Evolutionary conservation across 35 echinoderm and acorn worm genomes (phyloP), one percentile per base, ranked within the genome.

Genomic region (Strongylocentrotus purpuratus): DNA sequence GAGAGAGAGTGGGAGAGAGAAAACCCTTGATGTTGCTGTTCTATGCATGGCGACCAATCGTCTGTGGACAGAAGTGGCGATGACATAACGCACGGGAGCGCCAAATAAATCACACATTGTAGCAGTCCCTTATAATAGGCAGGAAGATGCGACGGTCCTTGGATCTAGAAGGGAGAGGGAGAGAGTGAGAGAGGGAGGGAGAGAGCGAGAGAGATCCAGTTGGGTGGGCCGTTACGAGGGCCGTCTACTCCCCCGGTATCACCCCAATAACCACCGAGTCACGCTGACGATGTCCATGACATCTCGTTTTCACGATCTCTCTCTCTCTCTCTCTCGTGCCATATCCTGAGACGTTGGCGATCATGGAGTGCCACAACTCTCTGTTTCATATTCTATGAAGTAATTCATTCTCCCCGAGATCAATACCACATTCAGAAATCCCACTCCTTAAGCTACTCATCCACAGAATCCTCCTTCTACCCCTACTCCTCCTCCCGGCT

Each of bases 161-260:
- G 50, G 50, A 41, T 41, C 35, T 41, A 1, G 10, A 32, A 13
- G 22, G 86, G n/a, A 32, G 10, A 13, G 86, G 18, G 6, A 28
- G 52, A 17, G 10, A 14, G 52, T 0, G 52, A 14, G 52, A 9
- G 52, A 14, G 52, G 5, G 20, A 17, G 32, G 70, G 10, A 14
- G 52, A 2, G 52, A 14, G 52, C 17, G 52, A 14, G 52, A 17
- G 20, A 17, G 32, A 9, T 58, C 91, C 48, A 33, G 91, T 58
- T 93, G 91, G 15, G 91, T 93, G 91, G 91, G 91, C 91, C 87
- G 33, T 89, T 41, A 89, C 15, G 87, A 89, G 87, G 33, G 87
- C 12, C 32, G 32, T 89, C 33, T 28, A 18, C 87, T 46, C 32
- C 87, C 87, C 8, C 5, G 48, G 41, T n/a, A 93, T 93, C 91